Conservation (phyloP, 2,888 invertebrate genomes). For the Macrosoma leucophasiata region DNA sequence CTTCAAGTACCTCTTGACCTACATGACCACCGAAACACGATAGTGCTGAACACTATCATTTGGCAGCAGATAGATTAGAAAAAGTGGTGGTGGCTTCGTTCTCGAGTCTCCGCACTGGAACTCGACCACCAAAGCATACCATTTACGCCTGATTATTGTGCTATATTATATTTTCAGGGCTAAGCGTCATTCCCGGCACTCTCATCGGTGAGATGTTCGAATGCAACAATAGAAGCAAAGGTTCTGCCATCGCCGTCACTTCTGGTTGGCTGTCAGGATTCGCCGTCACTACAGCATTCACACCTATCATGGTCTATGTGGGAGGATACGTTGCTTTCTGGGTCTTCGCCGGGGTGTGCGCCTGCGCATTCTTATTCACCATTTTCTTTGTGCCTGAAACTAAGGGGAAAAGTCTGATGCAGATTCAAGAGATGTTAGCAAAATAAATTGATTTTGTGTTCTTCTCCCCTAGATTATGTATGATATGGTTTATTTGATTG, state of each 20-base stretch:
- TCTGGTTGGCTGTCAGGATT: conserved; percentile 25
- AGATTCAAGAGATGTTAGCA: conserved; percentile 79
- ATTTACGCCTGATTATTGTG: too few species aligned
- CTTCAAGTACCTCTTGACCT: too few species aligned
- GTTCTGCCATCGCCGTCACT: conserved; percentile 23
- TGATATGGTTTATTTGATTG: too few species aligned
- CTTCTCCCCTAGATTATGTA: too few species aligned
- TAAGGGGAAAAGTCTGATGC: conserved; percentile 83
- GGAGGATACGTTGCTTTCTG: conserved; percentile 79
- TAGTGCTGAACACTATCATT: too few species aligned
- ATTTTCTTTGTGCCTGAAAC: conserved; percentile 84
- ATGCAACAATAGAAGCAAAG: conserved; percentile 27
- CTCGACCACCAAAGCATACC: too few species aligned
- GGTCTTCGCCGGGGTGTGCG: conserved; percentile 68
- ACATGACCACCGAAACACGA: too few species aligned
- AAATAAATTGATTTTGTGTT: conserved; percentile 21
- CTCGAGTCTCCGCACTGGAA: too few species aligned
- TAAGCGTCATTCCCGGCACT: conserved; percentile 26
- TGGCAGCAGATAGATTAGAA: too few species aligned
- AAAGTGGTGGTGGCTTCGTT: too few species aligned
- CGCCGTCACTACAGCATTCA: conserved; percentile 23
- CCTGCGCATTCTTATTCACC: conserved; percentile 77
- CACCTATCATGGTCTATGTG: conserved; percentile 36
- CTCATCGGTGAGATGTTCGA: conserved; percentile 29
- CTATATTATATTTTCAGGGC: conserved; percentile 28